Percentiles rank a stretch among this genome's conserved stretches.
Evolutionary conservation across 1,140 invertebrate species (phyloP).

Genomic region (Magallana gigas): DNA sequence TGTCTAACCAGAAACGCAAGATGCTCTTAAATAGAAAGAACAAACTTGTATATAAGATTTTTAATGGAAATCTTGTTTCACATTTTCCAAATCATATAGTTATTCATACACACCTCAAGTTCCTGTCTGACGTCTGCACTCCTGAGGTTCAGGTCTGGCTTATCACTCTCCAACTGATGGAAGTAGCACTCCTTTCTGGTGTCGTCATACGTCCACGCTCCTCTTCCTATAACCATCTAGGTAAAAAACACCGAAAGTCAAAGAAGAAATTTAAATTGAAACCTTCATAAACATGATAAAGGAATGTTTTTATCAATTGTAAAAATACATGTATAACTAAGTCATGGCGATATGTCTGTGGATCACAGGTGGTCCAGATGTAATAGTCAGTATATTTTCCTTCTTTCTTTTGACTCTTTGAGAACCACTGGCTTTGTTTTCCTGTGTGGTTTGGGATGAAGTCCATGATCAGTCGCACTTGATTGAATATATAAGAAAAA

Average conservation of each 20-base stretch:
- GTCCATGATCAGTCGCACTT: slow-evolving; percentile 90
- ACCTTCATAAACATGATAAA: too few species aligned
- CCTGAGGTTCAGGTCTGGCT: slow-evolving; percentile 89
- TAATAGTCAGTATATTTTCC: slow-evolving; percentile 84
- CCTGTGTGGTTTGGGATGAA: slow-evolving; percentile 93
- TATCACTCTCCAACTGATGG: slow-evolving; percentile 85
- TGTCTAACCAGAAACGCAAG: slow-evolving; percentile 87
- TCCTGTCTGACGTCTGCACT: slow-evolving; percentile 83
- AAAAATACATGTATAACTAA: slow-evolving; percentile 79
- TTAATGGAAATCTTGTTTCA: too few species aligned
- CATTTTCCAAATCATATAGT: too few species aligned
- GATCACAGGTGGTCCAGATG: slow-evolving; percentile 85
- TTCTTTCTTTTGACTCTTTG: slow-evolving; percentile 83
- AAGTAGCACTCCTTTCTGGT: slow-evolving; percentile 86
- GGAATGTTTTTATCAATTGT: too few species aligned
- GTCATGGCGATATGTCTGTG: slow-evolving; percentile 80
- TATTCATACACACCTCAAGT: slow-evolving; percentile 82
- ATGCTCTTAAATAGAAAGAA: slow-evolving; percentile 81
- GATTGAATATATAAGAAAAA: slow-evolving; percentile 29
- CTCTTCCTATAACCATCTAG: slow-evolving; percentile 82
- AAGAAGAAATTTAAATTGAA: too few species aligned
- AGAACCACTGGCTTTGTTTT: slow-evolving; percentile 89
- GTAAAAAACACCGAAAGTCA: too few species aligned
- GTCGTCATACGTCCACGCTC: slow-evolving; percentile 87
- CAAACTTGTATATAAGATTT: slow-evolving; percentile 11